Percentiles rank a stretch among this genome's conserved stretches.
phyloP scores from a whole-genome alignment of 2,888 invertebrate genomes.

The Tromatobia lineatoria region DNA sequence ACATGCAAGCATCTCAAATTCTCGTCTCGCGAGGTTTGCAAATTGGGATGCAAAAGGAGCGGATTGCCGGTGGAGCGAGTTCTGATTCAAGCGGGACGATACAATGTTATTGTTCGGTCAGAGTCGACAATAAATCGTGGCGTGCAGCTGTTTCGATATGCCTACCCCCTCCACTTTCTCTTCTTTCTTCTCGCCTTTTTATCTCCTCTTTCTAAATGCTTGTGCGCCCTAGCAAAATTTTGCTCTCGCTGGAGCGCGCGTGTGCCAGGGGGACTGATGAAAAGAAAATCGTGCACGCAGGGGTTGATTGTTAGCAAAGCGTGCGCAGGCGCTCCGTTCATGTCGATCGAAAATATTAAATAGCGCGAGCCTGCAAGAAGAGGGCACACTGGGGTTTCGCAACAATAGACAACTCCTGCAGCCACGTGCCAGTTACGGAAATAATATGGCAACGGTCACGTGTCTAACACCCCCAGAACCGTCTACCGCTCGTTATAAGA shows the following conservation, averaged over 20 bases:
- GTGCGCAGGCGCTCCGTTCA: conserved; percentile 71
- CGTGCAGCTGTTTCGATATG: conserved; percentile 71
- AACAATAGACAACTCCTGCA: conserved; percentile 68
- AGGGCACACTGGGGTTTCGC: conserved; percentile 58
- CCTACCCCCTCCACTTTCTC: conserved; percentile 17
- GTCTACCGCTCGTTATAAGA: conserved; percentile 54
- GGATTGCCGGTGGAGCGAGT: conserved; percentile 40
- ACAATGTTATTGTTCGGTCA: conserved; percentile 70
- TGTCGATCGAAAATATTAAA: conserved; percentile 80
- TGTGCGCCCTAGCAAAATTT: background rate
- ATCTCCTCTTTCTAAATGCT: conserved; percentile 16
- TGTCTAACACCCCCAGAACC: conserved; percentile 76
- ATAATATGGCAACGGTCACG: conserved; percentile 80
- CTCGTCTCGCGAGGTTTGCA: conserved; percentile 43
- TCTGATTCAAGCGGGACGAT: conserved; percentile 51
- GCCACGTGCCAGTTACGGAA: conserved; percentile 80
- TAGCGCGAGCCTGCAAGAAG: conserved; percentile 71
- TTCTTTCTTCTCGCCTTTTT: conserved; percentile 46
- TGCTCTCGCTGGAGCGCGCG: conserved; percentile 39
- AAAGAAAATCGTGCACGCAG: conserved; percentile 71
- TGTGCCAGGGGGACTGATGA: conserved; percentile 75
- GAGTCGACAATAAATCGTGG: conserved; percentile 71
- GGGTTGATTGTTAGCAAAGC: conserved; percentile 43
- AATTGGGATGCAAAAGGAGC: conserved; percentile 65
- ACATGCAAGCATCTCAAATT: conserved; percentile 14